A percentile compares a stretch with the other conserved stretches of the same genome.
phyloP scores from a whole-genome alignment of 2,888 invertebrate species.

The Yponomeuta evonymella region DNA sequence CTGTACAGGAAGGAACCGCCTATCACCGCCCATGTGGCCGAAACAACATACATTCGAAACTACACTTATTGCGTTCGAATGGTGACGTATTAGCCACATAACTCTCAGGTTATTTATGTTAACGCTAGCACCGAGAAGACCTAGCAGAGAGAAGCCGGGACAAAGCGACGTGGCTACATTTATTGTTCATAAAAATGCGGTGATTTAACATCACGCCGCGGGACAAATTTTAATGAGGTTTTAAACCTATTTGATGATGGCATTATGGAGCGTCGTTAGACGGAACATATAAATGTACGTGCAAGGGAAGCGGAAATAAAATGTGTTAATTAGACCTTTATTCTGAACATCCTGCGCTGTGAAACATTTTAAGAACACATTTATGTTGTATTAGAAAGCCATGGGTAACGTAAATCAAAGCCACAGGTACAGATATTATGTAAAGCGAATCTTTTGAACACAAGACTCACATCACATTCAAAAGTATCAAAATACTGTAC shows the following conservation, averaged over 20 bases:
- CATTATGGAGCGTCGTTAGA: not conserved
- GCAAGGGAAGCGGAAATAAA: not conserved
- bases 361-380: not conserved
- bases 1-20: not conserved
- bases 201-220: slow-evolving; percentile 6
- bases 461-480: too few species aligned
- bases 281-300: not conserved
- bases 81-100: slow-evolving; percentile 6
- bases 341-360: not conserved
- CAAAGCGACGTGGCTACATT: not conserved
- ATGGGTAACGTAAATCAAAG: not conserved
- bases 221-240: slow-evolving; percentile 11
- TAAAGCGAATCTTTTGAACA: too few species aligned
- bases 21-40: slow-evolving; percentile 6
- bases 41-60: not conserved
- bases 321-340: slow-evolving; percentile 2
- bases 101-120: slow-evolving; percentile 7
- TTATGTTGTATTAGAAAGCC: not conserved
- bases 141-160: not conserved
- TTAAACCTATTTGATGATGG: slow-evolving; percentile 8
- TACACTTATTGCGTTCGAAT: not conserved
- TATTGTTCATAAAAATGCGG: slow-evolving; percentile 10
- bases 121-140: not conserved
- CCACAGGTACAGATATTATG: too few species aligned
- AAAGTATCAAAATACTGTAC: too few species aligned